Evolutionary conservation across 1,140 invertebrate species (phyloP).

Genomic region (Cydia pomonella): DNA sequence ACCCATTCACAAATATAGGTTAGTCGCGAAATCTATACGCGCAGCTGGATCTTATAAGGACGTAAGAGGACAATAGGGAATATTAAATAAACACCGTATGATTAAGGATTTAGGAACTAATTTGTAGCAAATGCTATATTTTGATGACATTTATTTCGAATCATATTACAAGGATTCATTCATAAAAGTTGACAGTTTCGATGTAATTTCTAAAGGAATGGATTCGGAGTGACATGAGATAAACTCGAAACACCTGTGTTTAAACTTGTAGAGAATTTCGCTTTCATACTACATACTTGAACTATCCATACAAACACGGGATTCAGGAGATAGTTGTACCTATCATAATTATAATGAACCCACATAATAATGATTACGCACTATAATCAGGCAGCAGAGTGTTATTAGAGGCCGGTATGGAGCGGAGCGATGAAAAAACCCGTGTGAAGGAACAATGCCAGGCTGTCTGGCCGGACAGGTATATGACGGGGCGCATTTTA

Average conservation of each 20-base stretch:
- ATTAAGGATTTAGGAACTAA: neutral
- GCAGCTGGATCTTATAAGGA: constrained; percentile 23
- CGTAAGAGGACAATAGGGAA: neutral
- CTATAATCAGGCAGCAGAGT: constrained; percentile 18
- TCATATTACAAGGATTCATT: constrained; percentile 32
- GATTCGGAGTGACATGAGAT: constrained; percentile 9
- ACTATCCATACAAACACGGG: neutral
- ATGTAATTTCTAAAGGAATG: constrained; percentile 24
- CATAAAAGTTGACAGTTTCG: constrained; percentile 31
- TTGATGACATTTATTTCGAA: constrained; percentile 28
- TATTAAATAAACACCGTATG: neutral
- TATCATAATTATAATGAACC: constrained; percentile 27
- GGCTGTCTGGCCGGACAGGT: constrained; percentile 77
- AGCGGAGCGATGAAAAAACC: constrained; percentile 43
- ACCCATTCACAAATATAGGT: constrained; percentile 78
- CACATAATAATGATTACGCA: constrained; percentile 23
- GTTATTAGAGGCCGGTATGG: constrained; percentile 28
- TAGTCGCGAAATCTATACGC: constrained; percentile 62
- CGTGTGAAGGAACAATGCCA: constrained; percentile 70
- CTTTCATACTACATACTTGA: neutral
- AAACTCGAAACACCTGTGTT: constrained; percentile 14
- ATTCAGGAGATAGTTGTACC: constrained; percentile 13
- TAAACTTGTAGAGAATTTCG: neutral
- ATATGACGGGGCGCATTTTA: constrained; percentile 80
- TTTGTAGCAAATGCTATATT: neutral